A percentile compares a stretch with the other conserved stretches of the same genome.
Evolutionary conservation across 2,888 invertebrate species (phyloP).

Genomic region (Magallana nippona): DNA sequence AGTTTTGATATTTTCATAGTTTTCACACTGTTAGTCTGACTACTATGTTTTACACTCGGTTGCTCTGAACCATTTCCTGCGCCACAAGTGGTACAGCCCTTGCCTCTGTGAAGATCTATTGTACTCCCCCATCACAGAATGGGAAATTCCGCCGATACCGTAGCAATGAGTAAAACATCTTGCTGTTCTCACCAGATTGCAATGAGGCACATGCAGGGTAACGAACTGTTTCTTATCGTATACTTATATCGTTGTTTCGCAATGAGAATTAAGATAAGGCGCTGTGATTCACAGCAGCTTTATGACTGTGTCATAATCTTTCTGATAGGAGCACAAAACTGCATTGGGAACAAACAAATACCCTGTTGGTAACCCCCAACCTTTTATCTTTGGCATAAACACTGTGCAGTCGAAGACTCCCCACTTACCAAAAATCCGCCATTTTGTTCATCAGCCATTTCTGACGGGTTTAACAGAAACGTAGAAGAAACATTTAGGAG

Average conservation of each 20-base stretch:
- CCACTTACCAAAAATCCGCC: conserved; percentile 29
- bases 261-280: conserved; percentile 14
- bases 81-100: background rate
- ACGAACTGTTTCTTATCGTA: background rate
- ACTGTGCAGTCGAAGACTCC: conserved; percentile 31
- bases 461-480: background rate
- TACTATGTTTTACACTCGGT: background rate
- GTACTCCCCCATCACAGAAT: conserved; percentile 21
- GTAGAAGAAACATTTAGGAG: conserved; percentile 7
- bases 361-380: background rate
- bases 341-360: background rate
- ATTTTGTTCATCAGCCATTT: conserved; percentile 20
- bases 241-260: background rate
- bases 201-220: background rate
- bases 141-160: conserved; percentile 34
- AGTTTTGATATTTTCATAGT: too few relatives aligned
- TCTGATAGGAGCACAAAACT: background rate
- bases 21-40: background rate
- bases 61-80: background rate
- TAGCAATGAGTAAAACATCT: conserved; percentile 19
- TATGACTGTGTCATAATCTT: background rate
- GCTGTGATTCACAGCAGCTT: background rate
- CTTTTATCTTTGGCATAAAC: conserved; percentile 31
- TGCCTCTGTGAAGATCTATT: background rate
- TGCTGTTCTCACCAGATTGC: conserved; percentile 27